A percentile compares a stretch with the other conserved stretches of the same genome.
These are phyloP conservation scores for Muricea muricata DNA, from an alignment of 92 coral and sea anemone species.

Conservation along the genomic window DNA sequence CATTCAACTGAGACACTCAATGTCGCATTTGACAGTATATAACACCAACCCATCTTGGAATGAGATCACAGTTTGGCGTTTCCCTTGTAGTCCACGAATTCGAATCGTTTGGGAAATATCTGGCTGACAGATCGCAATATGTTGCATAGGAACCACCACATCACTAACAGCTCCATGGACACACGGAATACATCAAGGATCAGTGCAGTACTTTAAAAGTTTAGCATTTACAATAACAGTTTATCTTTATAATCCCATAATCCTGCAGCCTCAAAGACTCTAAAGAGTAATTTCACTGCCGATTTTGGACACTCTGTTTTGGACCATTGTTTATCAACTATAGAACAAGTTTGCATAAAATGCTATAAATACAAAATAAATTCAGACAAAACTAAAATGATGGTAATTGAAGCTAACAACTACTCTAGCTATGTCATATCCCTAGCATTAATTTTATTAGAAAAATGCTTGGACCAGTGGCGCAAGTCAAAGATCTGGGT, in stretches of 20 bases:
- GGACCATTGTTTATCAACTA: background rate
- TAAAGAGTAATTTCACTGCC: conserved; percentile 49
- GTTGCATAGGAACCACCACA: conserved; percentile 56
- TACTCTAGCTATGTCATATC: conserved; percentile 11
- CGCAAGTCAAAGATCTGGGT: conserved; percentile 57
- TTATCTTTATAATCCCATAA: conserved; percentile 20
- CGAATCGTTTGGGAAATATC: conserved; percentile 51
- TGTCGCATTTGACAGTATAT: background rate
- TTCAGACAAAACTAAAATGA: conserved; percentile 63
- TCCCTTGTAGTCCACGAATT: conserved; percentile 33
- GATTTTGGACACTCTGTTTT: too few species aligned
- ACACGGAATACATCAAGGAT: conserved; percentile 63
- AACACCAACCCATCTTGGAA: too few species aligned
- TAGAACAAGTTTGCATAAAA: conserved; percentile 58
- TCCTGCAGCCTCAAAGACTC: conserved; percentile 60
- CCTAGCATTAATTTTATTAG: conserved; percentile 11
- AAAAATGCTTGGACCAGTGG: conserved; percentile 40
- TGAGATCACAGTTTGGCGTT: background rate
- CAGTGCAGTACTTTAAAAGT: conserved; percentile 39
- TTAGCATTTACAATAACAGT: conserved; percentile 34
- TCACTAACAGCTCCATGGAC: conserved; percentile 51
- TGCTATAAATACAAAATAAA: conserved; percentile 62
- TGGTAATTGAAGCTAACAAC: conserved; percentile 58
- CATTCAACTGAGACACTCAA: conserved; percentile 52
- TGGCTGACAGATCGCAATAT: conserved; percentile 20